Evolutionary conservation across 1,140 invertebrate genomes (phyloP).

Genomic region (Drosophila trapezifrons): DNA sequence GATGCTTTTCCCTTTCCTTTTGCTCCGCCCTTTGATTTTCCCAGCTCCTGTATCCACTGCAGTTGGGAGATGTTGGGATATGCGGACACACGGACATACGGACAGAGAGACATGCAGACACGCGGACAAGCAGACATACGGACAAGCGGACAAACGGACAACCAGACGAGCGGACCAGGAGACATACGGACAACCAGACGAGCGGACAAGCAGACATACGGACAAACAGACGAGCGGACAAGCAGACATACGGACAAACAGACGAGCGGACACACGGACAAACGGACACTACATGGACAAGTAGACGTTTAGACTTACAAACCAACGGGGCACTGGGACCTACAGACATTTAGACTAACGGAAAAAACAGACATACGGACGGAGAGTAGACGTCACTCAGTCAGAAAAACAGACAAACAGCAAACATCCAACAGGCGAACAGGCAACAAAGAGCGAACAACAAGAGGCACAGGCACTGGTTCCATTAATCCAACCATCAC

Average conservation of each 20-base stretch:
- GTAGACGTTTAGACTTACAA: conserved; percentile 26
- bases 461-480: conserved; percentile 1
- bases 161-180: too few relatives aligned
- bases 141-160: conserved; percentile 4
- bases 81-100: not conserved
- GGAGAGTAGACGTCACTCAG: conserved; percentile 61
- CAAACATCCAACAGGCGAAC: conserved; percentile 27
- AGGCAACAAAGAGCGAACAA: conserved; percentile 1
- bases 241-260: conserved; percentile 1
- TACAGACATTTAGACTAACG: conserved; percentile 1
- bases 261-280: conserved; percentile 1
- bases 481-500: conserved; percentile 3
- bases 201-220: conserved; percentile 28
- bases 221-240: not conserved
- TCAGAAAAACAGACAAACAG: conserved; percentile 58
- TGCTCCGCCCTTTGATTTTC: conserved; percentile 15
- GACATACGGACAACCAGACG: conserved; percentile 3
- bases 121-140: not conserved
- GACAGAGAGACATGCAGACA: not conserved
- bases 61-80: conserved; percentile 8
- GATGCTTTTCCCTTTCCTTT: conserved; percentile 24
- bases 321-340: conserved; percentile 9
- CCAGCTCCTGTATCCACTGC: conserved; percentile 1
- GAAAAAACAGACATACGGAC: conserved; percentile 24
- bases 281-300: conserved; percentile 16